A percentile compares a stretch with the other conserved stretches of the same genome.
These are phyloP conservation scores for Orestias chungarensis DNA, from an alignment of 2,797 vertebrate species.

Conservation along the genomic window DNA sequence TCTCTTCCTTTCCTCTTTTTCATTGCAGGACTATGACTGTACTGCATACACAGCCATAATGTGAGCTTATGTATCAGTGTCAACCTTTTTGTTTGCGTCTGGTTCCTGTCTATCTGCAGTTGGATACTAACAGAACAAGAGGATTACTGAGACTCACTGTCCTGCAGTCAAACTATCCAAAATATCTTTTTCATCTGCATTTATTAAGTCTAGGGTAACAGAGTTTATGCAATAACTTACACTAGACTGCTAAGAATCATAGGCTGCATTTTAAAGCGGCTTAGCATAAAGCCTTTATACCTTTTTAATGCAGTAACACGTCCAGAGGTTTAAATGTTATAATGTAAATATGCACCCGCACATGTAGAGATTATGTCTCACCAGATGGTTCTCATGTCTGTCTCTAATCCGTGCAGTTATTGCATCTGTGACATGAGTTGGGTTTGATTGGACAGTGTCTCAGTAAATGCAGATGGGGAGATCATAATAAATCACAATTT, in stretches of 20 bases:
- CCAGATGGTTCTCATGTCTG: slow-evolving; percentile 18
- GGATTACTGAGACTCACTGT: slow-evolving; percentile 64
- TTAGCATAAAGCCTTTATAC: slow-evolving; percentile 15
- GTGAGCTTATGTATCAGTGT: slow-evolving; percentile 36
- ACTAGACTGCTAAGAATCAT: slow-evolving; percentile 31
- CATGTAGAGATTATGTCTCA: slow-evolving; percentile 19
- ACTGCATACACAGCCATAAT: slow-evolving; percentile 34
- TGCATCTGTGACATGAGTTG: slow-evolving; percentile 15
- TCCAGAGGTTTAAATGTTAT: slow-evolving; percentile 52
- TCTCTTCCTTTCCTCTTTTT: slow-evolving; percentile 32
- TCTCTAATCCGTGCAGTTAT: slow-evolving; percentile 41
- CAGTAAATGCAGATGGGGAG: slow-evolving; percentile 48
- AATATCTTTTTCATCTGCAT: slow-evolving; percentile 30
- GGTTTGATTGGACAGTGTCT: slow-evolving; percentile 57
- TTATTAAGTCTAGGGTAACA: not conserved
- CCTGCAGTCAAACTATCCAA: slow-evolving; percentile 30
- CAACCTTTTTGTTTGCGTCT: slow-evolving; percentile 53
- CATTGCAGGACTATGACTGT: slow-evolving; percentile 51
- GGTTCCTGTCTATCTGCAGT: slow-evolving; percentile 41
- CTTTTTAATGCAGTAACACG: slow-evolving; percentile 38
- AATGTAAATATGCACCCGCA: slow-evolving; percentile 67
- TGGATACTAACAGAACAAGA: slow-evolving; percentile 32
- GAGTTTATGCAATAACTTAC: slow-evolving; percentile 39
- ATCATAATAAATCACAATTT: slow-evolving; percentile 32
- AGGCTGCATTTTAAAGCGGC: slow-evolving; percentile 14